A percentile compares a stretch with the other conserved stretches of the same genome.
Evolutionary conservation across 2,113 vertebrate genomes (phyloP).

Genomic region (Clarias batrachus): DNA sequence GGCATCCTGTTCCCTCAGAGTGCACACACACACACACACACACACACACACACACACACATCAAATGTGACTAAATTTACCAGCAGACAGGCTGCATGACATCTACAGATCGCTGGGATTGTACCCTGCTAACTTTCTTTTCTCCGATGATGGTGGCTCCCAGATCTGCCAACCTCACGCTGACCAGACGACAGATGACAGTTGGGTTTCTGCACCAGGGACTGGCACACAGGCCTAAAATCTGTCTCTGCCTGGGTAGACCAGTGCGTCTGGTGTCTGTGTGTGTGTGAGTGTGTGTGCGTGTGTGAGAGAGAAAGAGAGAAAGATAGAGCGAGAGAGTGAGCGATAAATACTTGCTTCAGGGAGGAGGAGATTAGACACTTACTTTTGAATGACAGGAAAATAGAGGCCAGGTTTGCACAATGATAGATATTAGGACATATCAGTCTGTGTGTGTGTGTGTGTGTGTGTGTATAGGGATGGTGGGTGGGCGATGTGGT

Average conservation of each 20-base stretch:
- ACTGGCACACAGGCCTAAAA: conserved; percentile 46
- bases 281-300: conserved; percentile 30
- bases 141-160: conserved; percentile 45
- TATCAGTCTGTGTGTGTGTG: conserved; percentile 21
- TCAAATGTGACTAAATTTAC: conserved; percentile 26
- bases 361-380: conserved; percentile 37
- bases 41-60: conserved; percentile 7
- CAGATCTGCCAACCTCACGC: conserved; percentile 43
- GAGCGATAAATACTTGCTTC: conserved; percentile 36
- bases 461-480: conserved; percentile 7
- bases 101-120: not conserved
- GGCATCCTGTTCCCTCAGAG: conserved; percentile 14
- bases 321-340: not conserved
- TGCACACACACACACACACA: conserved; percentile 3
- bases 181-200: conserved; percentile 55
- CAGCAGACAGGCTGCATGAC: conserved; percentile 27
- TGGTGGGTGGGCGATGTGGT: not conserved
- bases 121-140: conserved; percentile 18
- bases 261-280: conserved; percentile 55
- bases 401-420: conserved; percentile 29
- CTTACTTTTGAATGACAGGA: conserved; percentile 33
- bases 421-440: conserved; percentile 31
- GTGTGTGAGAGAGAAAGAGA: conserved; percentile 4
- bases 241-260: conserved; percentile 58
- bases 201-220: conserved; percentile 43